A percentile compares a stretch with the other conserved stretches of the same genome.
phyloP scores from a whole-genome alignment of 2,888 invertebrate genomes.

The Nemapogon koenigi region DNA sequence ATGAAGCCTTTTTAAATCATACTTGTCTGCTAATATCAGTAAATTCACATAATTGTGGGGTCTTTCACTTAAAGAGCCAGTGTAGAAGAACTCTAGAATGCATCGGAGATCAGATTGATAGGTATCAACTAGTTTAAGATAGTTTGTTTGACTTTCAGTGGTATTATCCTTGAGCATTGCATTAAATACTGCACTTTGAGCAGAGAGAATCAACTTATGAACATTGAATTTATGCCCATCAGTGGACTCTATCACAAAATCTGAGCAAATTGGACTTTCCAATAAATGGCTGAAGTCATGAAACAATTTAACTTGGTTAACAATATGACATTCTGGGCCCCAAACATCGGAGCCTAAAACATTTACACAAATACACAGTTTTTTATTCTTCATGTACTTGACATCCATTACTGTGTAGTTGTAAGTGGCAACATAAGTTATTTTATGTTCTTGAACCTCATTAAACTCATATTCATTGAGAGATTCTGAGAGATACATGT shows the following conservation, averaged over 20 bases:
- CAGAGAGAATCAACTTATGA: slow-evolving; percentile 37
- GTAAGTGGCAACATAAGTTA: slow-evolving; percentile 37
- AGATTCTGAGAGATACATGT: slow-evolving; percentile 27
- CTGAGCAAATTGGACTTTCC: slow-evolving; percentile 37
- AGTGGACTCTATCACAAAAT: slow-evolving; percentile 44
- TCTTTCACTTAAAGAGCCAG: slow-evolving; percentile 36
- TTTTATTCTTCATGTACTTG: slow-evolving; percentile 32
- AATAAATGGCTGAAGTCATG: slow-evolving; percentile 39
- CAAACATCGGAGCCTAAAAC: slow-evolving; percentile 22
- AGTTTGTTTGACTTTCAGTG: slow-evolving; percentile 42
- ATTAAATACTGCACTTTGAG: slow-evolving; percentile 49
- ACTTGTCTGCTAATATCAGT: slow-evolving; percentile 42
- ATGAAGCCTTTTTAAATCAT: slow-evolving; percentile 36
- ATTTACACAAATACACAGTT: slow-evolving; percentile 33
- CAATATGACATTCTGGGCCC: slow-evolving; percentile 18
- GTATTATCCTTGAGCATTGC: slow-evolving; percentile 54
- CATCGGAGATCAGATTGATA: slow-evolving; percentile 34
- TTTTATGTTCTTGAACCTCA: slow-evolving; percentile 20
- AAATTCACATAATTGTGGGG: slow-evolving; percentile 36
- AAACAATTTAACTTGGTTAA: slow-evolving; percentile 25
- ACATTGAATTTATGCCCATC: slow-evolving; percentile 41
- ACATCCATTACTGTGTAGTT: slow-evolving; percentile 37
- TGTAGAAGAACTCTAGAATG: slow-evolving; percentile 45
- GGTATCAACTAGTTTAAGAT: slow-evolving; percentile 40
- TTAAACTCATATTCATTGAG: slow-evolving; percentile 27